Evolutionary conservation across 2,797 vertebrate species (phyloP).

Genomic region (Eurystomus glaucurus): DNA sequence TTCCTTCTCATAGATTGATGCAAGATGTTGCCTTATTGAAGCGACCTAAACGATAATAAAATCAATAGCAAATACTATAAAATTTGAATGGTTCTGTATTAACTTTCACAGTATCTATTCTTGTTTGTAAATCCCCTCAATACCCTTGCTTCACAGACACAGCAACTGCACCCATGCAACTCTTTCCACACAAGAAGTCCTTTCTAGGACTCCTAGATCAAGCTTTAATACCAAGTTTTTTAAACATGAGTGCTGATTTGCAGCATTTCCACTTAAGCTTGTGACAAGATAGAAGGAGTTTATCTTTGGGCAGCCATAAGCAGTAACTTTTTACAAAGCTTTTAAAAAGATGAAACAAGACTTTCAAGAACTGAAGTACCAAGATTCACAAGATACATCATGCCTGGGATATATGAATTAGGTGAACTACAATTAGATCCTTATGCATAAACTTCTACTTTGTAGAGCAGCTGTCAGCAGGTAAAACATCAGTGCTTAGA

Average conservation of each 20-base stretch:
- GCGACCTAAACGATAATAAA: conserved; percentile 87
- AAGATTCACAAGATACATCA: background rate
- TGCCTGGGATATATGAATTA: background rate
- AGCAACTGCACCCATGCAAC: fast-evolving
- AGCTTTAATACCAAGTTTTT: background rate
- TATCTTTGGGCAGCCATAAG: background rate
- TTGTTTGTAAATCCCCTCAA: background rate
- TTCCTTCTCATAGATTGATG: conserved; percentile 98
- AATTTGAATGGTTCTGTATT: background rate
- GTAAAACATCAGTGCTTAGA: background rate
- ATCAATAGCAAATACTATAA: background rate
- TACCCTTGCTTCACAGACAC: background rate
- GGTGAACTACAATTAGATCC: background rate
- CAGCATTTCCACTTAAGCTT: background rate
- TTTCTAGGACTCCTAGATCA: background rate
- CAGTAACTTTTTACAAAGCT: background rate
- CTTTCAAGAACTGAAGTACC: background rate
- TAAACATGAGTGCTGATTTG: background rate
- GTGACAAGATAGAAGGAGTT: background rate
- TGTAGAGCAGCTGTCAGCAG: background rate
- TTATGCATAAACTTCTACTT: background rate
- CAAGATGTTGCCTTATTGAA: conserved; percentile 98
- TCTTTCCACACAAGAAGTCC: background rate
- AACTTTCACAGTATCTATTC: background rate
- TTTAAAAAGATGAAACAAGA: background rate